Evolutionary conservation across 2,888 invertebrate genomes (phyloP).

Genomic region (Nymphalis polychloros): DNA sequence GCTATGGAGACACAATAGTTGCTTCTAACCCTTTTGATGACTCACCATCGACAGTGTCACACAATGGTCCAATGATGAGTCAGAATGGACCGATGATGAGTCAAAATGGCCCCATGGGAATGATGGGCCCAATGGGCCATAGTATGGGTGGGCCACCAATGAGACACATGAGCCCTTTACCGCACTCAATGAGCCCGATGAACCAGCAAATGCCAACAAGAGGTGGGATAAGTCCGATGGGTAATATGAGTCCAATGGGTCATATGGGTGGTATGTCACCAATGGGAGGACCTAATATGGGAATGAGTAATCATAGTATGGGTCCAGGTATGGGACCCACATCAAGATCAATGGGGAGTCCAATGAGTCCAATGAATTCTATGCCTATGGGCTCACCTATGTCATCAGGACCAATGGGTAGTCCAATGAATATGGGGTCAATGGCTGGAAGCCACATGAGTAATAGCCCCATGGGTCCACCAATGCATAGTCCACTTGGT

Average conservation of each 20-base stretch:
- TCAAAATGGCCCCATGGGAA: conserved; percentile 85
- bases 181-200: conserved; percentile 84
- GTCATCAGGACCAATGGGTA: conserved; percentile 86
- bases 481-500: conserved; percentile 87
- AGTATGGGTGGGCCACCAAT: conserved; percentile 84
- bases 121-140: conserved; percentile 82
- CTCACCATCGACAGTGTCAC: conserved; percentile 85
- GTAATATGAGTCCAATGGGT: conserved; percentile 86
- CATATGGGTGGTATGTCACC: conserved; percentile 86
- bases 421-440: conserved; percentile 86
- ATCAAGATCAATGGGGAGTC: conserved; percentile 85
- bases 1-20: conserved; percentile 96
- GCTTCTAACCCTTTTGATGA: conserved; percentile 98
- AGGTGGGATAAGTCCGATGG: conserved; percentile 85
- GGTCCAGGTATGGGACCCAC: conserved; percentile 82
- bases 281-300: conserved; percentile 87
- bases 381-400: conserved; percentile 87
- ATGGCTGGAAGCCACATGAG: conserved; percentile 84
- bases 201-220: conserved; percentile 84
- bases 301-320: conserved; percentile 84
- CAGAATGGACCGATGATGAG: conserved; percentile 85
- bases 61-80: conserved; percentile 83
- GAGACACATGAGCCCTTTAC: conserved; percentile 84
- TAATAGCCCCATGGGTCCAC: conserved; percentile 88
- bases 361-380: conserved; percentile 89